These are phyloP conservation scores for Loripinus fragilis DNA, from an alignment of 2,888 invertebrate species.

Conservation along the genomic window DNA sequence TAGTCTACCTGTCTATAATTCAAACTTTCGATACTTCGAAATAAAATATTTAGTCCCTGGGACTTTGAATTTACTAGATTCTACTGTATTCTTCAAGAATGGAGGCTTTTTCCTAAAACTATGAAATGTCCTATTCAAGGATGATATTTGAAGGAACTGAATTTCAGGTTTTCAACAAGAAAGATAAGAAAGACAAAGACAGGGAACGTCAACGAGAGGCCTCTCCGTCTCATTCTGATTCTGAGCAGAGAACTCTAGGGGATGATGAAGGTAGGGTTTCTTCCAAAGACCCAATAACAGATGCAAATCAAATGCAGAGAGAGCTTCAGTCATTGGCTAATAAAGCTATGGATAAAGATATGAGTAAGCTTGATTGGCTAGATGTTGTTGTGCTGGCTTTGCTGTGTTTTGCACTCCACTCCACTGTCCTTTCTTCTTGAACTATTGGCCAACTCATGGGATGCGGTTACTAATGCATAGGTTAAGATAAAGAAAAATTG, in stretches of 20 bases:
- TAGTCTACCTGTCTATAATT: no score
- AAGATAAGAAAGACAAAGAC: slow-evolving; percentile 42
- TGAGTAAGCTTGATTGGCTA: slow-evolving; percentile 71
- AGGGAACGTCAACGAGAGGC: not conserved
- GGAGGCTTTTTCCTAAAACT: no score
- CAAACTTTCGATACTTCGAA: no score
- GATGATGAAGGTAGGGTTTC: slow-evolving; percentile 56
- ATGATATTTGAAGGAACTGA: not conserved
- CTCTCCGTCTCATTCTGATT: not conserved
- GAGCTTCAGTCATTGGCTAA: slow-evolving; percentile 72
- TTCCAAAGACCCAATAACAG: not conserved
- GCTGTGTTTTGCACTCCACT: not conserved
- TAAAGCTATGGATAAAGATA: slow-evolving; percentile 77
- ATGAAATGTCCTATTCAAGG: no score
- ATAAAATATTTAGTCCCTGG: no score
- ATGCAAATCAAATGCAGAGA: slow-evolving; percentile 58
- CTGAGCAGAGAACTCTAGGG: not conserved
- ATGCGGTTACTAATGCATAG: no score
- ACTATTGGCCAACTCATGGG: no score
- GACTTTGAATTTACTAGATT: no score
- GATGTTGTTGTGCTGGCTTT: slow-evolving; percentile 8
- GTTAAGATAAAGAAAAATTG: no score
- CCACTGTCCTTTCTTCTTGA: no score
- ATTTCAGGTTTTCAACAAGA: slow-evolving; percentile 59
- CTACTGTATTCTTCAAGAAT: no score